These are phyloP conservation scores for Struthidea cinerea DNA, from an alignment of 2,113 vertebrate genomes.

Conservation along the genomic window DNA sequence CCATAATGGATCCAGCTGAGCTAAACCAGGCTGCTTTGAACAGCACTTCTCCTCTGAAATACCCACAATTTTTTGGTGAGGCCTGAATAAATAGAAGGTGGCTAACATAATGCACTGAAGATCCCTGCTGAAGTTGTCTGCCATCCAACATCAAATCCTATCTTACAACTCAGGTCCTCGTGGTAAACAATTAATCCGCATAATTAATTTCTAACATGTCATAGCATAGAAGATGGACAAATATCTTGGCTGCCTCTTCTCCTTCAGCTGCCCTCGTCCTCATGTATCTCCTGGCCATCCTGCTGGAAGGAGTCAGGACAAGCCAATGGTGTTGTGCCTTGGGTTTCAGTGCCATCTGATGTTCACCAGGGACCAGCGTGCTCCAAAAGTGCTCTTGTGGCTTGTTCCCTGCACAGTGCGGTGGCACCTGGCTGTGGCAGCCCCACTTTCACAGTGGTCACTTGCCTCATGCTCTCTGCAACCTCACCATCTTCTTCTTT, in stretches of 20 bases:
- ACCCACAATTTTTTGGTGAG: not conserved
- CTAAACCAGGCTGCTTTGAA: not conserved
- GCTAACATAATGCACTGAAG: not conserved
- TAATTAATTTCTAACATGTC: not conserved
- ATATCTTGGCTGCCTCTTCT: not conserved
- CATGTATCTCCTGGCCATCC: not conserved
- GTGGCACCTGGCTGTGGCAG: not conserved
- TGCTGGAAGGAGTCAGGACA: not conserved
- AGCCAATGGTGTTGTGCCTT: not conserved
- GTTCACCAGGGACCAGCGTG: accelerated
- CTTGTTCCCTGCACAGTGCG: accelerated
- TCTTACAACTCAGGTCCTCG: not conserved
- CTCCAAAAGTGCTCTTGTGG: not conserved
- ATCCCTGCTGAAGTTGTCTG: not conserved
- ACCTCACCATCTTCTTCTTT: not conserved
- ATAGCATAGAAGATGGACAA: not conserved
- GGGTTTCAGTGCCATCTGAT: not conserved
- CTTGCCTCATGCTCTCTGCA: not conserved
- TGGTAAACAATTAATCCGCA: not conserved
- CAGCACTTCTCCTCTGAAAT: not conserved
- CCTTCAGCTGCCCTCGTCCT: not conserved
- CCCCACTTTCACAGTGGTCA: accelerated
- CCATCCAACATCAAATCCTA: not conserved
- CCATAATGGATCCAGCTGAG: not conserved
- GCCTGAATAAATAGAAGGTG: not conserved